Evolutionary conservation across 2,113 vertebrate species (phyloP).

Genomic region (Hippocampus barbouri): DNA sequence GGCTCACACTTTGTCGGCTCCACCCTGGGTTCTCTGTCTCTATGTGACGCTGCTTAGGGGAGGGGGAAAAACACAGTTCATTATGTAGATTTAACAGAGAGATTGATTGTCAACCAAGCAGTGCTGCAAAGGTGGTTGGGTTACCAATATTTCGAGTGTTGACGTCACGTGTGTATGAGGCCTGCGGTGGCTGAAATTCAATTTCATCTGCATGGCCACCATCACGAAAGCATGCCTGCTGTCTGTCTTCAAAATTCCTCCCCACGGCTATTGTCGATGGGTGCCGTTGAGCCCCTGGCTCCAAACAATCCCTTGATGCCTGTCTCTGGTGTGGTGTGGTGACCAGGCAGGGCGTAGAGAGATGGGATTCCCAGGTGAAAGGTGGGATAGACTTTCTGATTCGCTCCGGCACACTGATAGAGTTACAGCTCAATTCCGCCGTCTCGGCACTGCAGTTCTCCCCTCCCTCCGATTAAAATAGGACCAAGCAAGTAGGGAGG

Average conservation of each 20-base stretch:
- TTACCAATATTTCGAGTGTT: slow-evolving; percentile 44
- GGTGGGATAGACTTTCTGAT: slow-evolving; percentile 79
- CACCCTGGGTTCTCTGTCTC: too few relatives aligned
- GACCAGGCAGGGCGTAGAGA: slow-evolving; percentile 64
- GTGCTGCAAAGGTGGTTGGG: slow-evolving; percentile 34
- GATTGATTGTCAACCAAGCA: slow-evolving; percentile 46
- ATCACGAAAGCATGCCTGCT: slow-evolving; percentile 54
- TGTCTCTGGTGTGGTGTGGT: slow-evolving; percentile 65
- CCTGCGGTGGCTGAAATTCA: slow-evolving; percentile 49
- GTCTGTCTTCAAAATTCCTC: slow-evolving; percentile 30
- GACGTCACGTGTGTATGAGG: slow-evolving; percentile 35
- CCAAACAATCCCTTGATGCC: slow-evolving; percentile 72
- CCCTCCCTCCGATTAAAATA: slow-evolving; percentile 59
- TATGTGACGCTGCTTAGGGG: not conserved
- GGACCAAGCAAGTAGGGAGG: slow-evolving; percentile 38
- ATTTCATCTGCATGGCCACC: slow-evolving; percentile 63
- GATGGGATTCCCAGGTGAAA: slow-evolving; percentile 77
- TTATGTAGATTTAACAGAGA: slow-evolving; percentile 26
- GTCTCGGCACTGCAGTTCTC: slow-evolving; percentile 50
- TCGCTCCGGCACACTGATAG: slow-evolving; percentile 73
- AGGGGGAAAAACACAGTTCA: not conserved
- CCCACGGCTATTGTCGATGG: slow-evolving; percentile 33
- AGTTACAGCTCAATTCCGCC: slow-evolving; percentile 74
- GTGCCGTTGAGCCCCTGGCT: slow-evolving; percentile 64
- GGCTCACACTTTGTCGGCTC: not conserved